A percentile compares a stretch with the other conserved stretches of the same genome.
Evolutionary conservation across 2,797 vertebrate genomes (phyloP).

Genomic region (Alosa sapidissima): DNA sequence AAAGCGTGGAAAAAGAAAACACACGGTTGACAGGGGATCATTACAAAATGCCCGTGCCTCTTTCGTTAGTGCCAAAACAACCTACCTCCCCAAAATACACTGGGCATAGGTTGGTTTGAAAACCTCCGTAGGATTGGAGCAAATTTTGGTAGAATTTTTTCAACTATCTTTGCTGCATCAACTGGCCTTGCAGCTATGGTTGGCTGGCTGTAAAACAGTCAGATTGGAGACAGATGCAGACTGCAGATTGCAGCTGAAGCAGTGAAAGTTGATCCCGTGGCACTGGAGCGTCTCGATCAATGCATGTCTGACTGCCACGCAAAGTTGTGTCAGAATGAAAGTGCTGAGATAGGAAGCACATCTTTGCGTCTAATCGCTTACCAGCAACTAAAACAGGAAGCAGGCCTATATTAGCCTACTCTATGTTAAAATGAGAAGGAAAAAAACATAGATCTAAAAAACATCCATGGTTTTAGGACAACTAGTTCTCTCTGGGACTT

Average conservation of each 20-base stretch:
- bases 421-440: not conserved
- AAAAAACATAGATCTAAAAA: not conserved
- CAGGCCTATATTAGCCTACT: not conserved
- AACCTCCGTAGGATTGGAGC: not conserved
- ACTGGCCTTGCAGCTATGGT: not conserved
- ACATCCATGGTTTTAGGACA: not conserved
- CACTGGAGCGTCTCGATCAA: not conserved
- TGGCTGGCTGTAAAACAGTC: not conserved
- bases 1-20: not conserved
- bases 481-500: not conserved
- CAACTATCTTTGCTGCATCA: not conserved
- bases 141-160: not conserved
- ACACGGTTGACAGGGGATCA: not conserved
- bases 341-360: not conserved
- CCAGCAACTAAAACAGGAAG: slow-evolving; percentile 17
- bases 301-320: not conserved
- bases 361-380: not conserved
- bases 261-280: not conserved
- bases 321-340: not conserved
- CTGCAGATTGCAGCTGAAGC: not conserved
- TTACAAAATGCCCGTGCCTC: not conserved
- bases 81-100: not conserved
- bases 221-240: not conserved
- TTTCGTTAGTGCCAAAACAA: not conserved
- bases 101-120: not conserved